These are phyloP conservation scores for Crioceris asparagi DNA, from an alignment of 2,888 invertebrate species.

Conservation along the genomic window DNA sequence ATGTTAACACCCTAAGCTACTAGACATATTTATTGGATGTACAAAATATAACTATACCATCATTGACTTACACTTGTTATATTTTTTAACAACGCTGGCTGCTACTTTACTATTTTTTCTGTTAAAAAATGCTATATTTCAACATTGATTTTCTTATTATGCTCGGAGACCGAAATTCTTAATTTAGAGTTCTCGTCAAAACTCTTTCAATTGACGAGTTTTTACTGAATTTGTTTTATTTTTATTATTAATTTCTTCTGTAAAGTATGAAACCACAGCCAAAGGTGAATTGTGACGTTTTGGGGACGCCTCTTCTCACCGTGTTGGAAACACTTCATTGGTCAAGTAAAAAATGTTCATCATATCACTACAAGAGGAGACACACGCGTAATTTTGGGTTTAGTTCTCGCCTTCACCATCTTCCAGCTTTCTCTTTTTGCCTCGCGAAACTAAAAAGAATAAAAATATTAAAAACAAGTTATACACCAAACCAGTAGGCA, in stretches of 20 bases:
- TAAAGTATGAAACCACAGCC: slow-evolving; percentile 30
- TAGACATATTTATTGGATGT: slow-evolving; percentile 27
- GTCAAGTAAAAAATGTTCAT: slow-evolving; percentile 25
- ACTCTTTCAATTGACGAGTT: not conserved
- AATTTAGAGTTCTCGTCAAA: slow-evolving; percentile 1
- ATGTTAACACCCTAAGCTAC: slow-evolving; percentile 26
- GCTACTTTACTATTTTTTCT: slow-evolving; percentile 14
- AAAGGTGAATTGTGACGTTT: slow-evolving; percentile 17
- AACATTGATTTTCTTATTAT: not conserved
- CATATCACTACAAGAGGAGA: slow-evolving; percentile 23
- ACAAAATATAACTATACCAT: slow-evolving; percentile 28
- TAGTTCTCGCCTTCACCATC: slow-evolving; percentile 43
- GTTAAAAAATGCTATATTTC: slow-evolving; percentile 1
- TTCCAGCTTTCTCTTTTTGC: slow-evolving; percentile 64
- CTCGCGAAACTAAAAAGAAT: slow-evolving; percentile 45
- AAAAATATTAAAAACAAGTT: slow-evolving; percentile 5
- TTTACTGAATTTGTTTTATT: slow-evolving; percentile 2
- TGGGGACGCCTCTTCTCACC: slow-evolving; percentile 19
- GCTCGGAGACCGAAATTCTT: slow-evolving; percentile 1
- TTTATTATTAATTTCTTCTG: slow-evolving; percentile 17
- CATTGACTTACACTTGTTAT: slow-evolving; percentile 25
- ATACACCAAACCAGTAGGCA: too few relatives aligned
- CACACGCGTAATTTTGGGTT: too few relatives aligned
- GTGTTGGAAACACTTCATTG: slow-evolving; percentile 29
- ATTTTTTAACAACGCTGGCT: slow-evolving; percentile 27